Conservation (phyloP, 1,140 invertebrate genomes). For the Cydia pomonella region DNA sequence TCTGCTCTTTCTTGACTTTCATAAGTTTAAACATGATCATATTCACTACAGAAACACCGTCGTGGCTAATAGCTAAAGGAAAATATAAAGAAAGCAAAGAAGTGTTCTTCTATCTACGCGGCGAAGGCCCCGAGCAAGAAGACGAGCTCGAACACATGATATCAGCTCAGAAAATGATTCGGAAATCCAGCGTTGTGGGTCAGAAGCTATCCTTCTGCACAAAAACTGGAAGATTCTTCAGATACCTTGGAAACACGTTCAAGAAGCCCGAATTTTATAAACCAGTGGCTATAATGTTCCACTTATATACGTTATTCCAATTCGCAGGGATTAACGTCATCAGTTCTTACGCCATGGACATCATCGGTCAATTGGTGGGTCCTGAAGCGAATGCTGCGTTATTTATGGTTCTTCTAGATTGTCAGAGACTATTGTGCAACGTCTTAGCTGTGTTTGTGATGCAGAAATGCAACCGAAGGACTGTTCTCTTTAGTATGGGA, state of each 20-base stretch:
- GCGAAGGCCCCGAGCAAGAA: conserved; percentile 51
- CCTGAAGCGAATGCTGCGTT: conserved; percentile 62
- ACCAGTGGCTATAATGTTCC: conserved; percentile 71
- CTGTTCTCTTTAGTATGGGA: conserved; percentile 62
- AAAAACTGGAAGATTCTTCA: conserved; percentile 51
- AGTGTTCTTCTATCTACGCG: conserved; percentile 67
- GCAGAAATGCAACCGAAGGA: conserved; percentile 64
- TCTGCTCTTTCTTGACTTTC: conserved; percentile 69
- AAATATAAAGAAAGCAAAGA: conserved; percentile 61
- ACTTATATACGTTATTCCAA: conserved; percentile 70
- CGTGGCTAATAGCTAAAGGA: conserved; percentile 70
- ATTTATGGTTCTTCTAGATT: conserved; percentile 67
- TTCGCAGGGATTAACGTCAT: conserved; percentile 74
- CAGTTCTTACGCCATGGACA: conserved; percentile 70
- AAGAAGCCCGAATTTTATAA: conserved; percentile 74
- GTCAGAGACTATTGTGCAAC: conserved; percentile 68
- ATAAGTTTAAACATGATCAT: conserved; percentile 62
- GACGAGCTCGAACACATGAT: conserved; percentile 69
- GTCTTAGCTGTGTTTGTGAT: conserved; percentile 69
- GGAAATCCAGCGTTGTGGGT: conserved; percentile 58
- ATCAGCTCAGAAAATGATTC: conserved; percentile 53
- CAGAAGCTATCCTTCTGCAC: conserved; percentile 44
- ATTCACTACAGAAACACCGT: conserved; percentile 67
- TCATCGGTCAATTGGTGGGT: conserved; percentile 64
- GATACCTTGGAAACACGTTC: conserved; percentile 51